Percentiles rank a stretch among this genome's conserved stretches.
Evolutionary conservation across 2,888 invertebrate species (phyloP).

Genomic region (Leuctra nigra): DNA sequence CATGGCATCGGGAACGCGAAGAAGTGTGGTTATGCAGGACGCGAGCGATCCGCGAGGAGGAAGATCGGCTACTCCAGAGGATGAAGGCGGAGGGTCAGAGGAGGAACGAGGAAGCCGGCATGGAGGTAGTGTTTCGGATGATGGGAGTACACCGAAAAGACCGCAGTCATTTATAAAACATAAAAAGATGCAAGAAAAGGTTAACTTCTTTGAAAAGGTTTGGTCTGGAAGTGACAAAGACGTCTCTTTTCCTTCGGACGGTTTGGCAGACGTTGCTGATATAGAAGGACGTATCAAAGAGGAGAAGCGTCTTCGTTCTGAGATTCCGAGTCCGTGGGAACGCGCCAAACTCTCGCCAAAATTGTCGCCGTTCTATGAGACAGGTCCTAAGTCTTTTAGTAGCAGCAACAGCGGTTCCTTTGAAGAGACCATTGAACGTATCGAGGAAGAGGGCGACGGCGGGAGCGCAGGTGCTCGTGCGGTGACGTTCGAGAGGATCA

Average conservation of each 20-base stretch:
- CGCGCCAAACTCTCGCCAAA: conserved; percentile 53
- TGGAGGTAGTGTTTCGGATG: conserved; percentile 7
- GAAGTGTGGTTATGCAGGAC: no score
- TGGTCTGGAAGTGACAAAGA: conserved; percentile 45
- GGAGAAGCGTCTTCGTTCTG: conserved; percentile 47
- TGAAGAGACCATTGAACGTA: conserved; percentile 46
- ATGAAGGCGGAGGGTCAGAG: no score
- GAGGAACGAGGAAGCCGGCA: not conserved
- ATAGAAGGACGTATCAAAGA: conserved; percentile 51
- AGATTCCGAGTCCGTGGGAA: conserved; percentile 51
- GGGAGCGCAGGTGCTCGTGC: conserved; percentile 36
- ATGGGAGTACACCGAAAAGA: conserved; percentile 30
- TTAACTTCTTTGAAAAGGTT: conserved; percentile 73
- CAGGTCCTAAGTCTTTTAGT: no score
- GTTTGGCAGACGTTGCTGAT: conserved; percentile 49
- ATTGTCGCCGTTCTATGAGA: conserved; percentile 41
- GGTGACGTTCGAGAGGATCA: conserved; percentile 66
- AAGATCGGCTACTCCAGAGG: no score
- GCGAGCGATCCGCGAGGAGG: no score
- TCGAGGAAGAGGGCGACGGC: conserved; percentile 59
- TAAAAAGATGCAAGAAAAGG: conserved; percentile 60
- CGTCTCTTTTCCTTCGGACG: conserved; percentile 34
- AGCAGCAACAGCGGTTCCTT: conserved; percentile 38
- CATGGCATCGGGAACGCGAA: no score
- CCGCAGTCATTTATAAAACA: conserved; percentile 31